Evolutionary conservation across 2,888 invertebrate species (phyloP), one percentile per base, ranked within the genome.

Genomic region (Piscicola geometra): DNA sequence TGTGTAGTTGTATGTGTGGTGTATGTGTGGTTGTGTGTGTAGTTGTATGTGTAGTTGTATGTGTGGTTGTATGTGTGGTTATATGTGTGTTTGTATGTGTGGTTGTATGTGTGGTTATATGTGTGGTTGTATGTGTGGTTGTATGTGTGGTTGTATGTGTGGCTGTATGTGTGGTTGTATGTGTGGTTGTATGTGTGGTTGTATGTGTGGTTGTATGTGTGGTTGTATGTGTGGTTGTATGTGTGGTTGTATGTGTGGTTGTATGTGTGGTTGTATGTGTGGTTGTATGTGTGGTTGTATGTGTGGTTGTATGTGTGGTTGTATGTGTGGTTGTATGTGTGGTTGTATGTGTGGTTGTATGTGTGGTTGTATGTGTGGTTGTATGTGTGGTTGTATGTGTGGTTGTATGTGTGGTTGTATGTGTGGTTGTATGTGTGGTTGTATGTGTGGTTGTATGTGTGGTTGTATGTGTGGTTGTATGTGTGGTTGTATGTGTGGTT

Each of bases 61-160:
- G 64, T 28, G 64, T 64, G 64, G 30, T 5, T n/a, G n/a, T 64
- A 30, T 3, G 64, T 64, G 9, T 12, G 64, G 5, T 5, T 28
- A n/a, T 64, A 30, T 28, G 64, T 64, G 64, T 28, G 64, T 5
- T 5, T 18, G 52, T 64, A 30, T 28, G 64, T 64, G 5, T 28
- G 64, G 9, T 5, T 28, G 64, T 64, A 3, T 28, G 64, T 64
- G 64, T 28, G 64, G n/a, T 5, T 28, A n/a, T 64, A 5, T 28
- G 64, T 64, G 64, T 28, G 64, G n/a, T 9, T 28, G 64, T 64
- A 30, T 28, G 64, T 64, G 64, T 3, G 64, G 9, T 9, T 28
- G 64, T 64, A 5, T 28, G 64, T 64, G 64, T 28, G 64, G n/a
- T 9, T 28, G 64, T 64, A n/a, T 28, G 64, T 64, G 64, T 28